A percentile compares a stretch with the other conserved stretches of the same genome.
These are phyloP conservation scores for Nothura maculosa DNA, from an alignment of 2,797 vertebrate species.

Conservation along the genomic window DNA sequence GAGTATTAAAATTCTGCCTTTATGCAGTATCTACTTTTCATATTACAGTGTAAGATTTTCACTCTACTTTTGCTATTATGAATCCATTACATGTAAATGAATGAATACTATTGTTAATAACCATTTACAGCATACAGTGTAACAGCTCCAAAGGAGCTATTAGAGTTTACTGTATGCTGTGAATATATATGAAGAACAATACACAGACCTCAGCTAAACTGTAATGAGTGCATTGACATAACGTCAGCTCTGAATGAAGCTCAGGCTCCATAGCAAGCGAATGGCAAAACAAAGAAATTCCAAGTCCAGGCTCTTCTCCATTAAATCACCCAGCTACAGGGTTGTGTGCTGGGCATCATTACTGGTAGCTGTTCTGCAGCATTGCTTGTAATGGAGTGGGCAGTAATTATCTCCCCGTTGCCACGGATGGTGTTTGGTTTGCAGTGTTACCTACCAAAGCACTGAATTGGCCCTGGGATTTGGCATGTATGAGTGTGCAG, in stretches of 20 bases:
- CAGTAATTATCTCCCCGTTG: not conserved
- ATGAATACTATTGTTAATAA: conserved; percentile 76
- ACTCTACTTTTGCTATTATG: conserved; percentile 71
- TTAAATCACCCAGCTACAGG: not conserved
- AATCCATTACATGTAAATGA: conserved; percentile 75
- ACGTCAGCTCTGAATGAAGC: conserved; percentile 50
- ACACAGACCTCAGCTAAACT: conserved; percentile 66
- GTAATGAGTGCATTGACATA: conserved; percentile 61
- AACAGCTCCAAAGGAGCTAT: conserved; percentile 75
- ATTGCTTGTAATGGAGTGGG: not conserved
- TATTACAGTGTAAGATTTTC: conserved; percentile 57
- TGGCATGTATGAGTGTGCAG: not conserved
- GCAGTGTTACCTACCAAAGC: not conserved
- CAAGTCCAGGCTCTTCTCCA: not conserved
- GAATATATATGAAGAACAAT: conserved; percentile 74
- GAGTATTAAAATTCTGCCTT: conserved; percentile 68
- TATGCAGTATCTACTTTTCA: conserved; percentile 66
- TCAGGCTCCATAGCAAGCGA: not conserved
- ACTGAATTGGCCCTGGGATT: not conserved
- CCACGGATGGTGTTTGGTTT: accelerated
- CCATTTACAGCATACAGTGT: conserved; percentile 71
- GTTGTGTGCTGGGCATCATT: not conserved
- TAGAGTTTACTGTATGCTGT: conserved; percentile 75
- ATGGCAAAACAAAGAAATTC: conserved; percentile 30
- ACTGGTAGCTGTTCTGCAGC: not conserved